A percentile compares a stretch with the other conserved stretches of the same genome.
These are phyloP conservation scores for Piprites chloris DNA, from an alignment of 2,113 vertebrate genomes.

Conservation along the genomic window DNA sequence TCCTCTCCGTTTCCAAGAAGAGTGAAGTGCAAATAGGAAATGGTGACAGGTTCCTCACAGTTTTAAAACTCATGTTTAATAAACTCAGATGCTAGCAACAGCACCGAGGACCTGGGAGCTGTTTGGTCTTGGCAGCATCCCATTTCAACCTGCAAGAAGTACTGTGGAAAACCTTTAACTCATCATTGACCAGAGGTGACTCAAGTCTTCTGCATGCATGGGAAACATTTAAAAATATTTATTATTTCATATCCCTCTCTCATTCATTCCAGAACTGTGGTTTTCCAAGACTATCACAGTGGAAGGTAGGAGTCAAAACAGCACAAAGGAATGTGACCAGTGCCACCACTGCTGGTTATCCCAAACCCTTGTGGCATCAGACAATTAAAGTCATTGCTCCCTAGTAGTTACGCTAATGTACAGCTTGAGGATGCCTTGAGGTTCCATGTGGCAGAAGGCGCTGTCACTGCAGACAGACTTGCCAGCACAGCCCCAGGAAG, in stretches of 20 bases:
- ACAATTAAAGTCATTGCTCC: neutral
- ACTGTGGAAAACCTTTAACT: neutral
- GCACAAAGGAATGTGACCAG: neutral
- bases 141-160: neutral
- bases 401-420: neutral
- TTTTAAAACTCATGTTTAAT: slow-evolving; percentile 33
- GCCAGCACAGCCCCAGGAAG: neutral
- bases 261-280: neutral
- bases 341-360: neutral
- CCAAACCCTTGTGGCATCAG: neutral
- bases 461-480: neutral
- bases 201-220: neutral
- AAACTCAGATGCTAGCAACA: slow-evolving; percentile 43
- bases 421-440: neutral
- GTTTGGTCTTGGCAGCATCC: neutral
- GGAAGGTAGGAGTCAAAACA: neutral
- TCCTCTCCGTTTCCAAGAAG: slow-evolving; percentile 18
- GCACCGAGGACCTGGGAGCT: neutral
- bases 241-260: neutral
- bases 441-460: neutral
- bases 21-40: slow-evolving; percentile 57
- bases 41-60: slow-evolving; percentile 37
- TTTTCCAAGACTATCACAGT: neutral
- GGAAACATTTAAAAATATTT: neutral
- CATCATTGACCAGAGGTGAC: neutral